Conservation (phyloP, 2,797 vertebrate genomes). For the Lepus oiostolus region DNA sequence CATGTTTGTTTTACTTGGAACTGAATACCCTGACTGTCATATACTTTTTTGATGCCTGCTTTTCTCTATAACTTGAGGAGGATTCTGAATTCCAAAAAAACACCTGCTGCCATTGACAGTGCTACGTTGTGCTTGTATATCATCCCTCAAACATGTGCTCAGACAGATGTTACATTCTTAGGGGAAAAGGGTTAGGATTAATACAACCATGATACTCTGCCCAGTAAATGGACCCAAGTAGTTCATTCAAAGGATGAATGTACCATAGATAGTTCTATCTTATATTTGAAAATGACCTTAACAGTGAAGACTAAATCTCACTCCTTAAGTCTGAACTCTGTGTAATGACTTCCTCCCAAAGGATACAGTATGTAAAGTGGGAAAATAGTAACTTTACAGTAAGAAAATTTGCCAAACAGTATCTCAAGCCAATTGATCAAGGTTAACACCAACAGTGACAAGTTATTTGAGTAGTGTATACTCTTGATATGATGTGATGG, state of each 20-base stretch:
- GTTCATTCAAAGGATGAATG: conserved; percentile 19
- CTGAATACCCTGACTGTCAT: neutral
- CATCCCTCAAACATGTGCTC: neutral
- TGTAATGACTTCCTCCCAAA: conserved; percentile 5
- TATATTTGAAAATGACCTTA: conserved; percentile 29
- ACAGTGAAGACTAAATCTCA: neutral
- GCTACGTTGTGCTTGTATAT: neutral
- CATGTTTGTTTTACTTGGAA: conserved; percentile 19
- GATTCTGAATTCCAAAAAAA: conserved; percentile 27
- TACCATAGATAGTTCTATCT: conserved; percentile 10
- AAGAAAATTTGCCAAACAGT: conserved; percentile 10
- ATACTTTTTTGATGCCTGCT: neutral
- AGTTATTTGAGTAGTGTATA: neutral
- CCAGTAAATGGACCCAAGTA: neutral
- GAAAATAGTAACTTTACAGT: neutral
- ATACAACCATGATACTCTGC: neutral
- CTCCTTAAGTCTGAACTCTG: neutral
- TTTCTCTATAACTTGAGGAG: conserved; percentile 36
- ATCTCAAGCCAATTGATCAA: neutral
- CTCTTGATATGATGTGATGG: neutral
- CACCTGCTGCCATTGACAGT: neutral
- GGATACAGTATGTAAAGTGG: neutral
- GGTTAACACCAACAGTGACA: neutral
- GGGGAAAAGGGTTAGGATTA: neutral
- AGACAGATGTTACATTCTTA: conserved; percentile 25